Conservation (phyloP, 2,113 vertebrate genomes). For the Stigmatopora argus region DNA sequence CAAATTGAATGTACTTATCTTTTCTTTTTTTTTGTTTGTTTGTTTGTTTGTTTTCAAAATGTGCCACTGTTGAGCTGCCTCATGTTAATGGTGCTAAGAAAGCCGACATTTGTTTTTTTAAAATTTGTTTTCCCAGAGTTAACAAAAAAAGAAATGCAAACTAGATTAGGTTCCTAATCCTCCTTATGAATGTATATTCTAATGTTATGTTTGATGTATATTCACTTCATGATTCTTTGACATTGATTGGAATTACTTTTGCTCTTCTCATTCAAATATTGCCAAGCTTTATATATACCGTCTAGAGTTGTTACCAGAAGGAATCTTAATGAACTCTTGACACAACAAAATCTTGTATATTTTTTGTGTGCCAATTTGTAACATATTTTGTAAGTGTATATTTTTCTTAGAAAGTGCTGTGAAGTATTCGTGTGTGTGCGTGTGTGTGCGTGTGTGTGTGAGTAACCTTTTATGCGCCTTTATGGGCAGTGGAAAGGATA, state of each 20-base stretch:
- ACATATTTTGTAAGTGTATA: slow-evolving; percentile 99
- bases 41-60: slow-evolving; percentile 75
- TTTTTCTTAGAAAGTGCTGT: slow-evolving; percentile 99
- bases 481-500: slow-evolving; percentile 97
- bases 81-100: slow-evolving; percentile 94
- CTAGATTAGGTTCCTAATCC: slow-evolving; percentile 77
- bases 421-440: slow-evolving; percentile 95
- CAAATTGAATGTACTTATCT: slow-evolving; percentile 93
- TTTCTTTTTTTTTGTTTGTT: slow-evolving; percentile 42
- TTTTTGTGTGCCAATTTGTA: slow-evolving; percentile 99
- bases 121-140: slow-evolving; percentile 66
- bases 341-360: slow-evolving; percentile 99
- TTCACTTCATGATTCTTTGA: slow-evolving; percentile 92
- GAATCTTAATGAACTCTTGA: slow-evolving; percentile 99
- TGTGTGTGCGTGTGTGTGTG: slow-evolving; percentile 61
- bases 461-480: slow-evolving; percentile 95
- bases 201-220: slow-evolving; percentile 90
- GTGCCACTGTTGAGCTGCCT: slow-evolving; percentile 94
- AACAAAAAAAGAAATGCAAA: slow-evolving; percentile 77
- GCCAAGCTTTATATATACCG: slow-evolving; percentile 99
- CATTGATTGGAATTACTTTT: slow-evolving; percentile 91
- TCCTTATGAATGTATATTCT: slow-evolving; percentile 99
- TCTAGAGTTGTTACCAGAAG: slow-evolving; percentile 98
- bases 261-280: slow-evolving; percentile 91
- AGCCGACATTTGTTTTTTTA: slow-evolving; percentile 57